Evolutionary conservation across 1,140 invertebrate genomes (phyloP).

Genomic region (Drosophila bocki): DNA sequence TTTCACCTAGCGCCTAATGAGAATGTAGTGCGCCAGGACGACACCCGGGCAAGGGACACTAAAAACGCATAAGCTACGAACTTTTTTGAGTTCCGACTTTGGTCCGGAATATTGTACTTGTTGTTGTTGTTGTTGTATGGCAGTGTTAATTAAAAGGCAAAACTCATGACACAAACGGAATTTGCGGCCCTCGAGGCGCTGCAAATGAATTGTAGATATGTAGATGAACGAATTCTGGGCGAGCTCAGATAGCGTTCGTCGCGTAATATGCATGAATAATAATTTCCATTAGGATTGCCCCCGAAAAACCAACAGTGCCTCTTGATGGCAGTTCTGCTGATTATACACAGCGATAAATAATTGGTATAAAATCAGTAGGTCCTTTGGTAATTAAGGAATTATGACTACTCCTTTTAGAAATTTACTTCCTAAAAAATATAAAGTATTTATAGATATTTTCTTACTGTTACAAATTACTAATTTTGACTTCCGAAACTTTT

Average conservation of each 20-base stretch:
- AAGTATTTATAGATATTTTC: no score
- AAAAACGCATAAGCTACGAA: slow-evolving; percentile 62
- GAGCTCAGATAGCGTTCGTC: slow-evolving; percentile 40
- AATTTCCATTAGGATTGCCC: slow-evolving; percentile 67
- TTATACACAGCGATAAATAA: slow-evolving; percentile 9
- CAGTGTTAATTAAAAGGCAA: slow-evolving; percentile 68
- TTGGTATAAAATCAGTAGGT: not conserved
- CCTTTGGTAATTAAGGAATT: not conserved
- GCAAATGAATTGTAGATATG: slow-evolving; percentile 57
- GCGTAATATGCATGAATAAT: slow-evolving; percentile 68
- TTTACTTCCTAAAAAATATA: no score
- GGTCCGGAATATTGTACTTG: slow-evolving; percentile 9
- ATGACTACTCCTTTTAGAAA: not conserved
- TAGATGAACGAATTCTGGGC: slow-evolving; percentile 42
- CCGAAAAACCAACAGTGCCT: slow-evolving; percentile 7
- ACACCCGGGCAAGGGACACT: slow-evolving; percentile 46
- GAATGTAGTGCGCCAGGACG: slow-evolving; percentile 63
- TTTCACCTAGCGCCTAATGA: slow-evolving; percentile 68
- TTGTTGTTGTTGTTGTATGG: slow-evolving; percentile 19
- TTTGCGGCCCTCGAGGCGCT: slow-evolving; percentile 31
- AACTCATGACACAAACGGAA: slow-evolving; percentile 55
- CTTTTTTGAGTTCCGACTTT: slow-evolving; percentile 60
- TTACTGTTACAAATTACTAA: no score
- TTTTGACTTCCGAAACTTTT: no score
- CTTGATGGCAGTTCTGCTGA: not conserved